Base-by-base conservation (phyloP, 2,888 invertebrate species). In the Arctia plantaginis region DNA sequence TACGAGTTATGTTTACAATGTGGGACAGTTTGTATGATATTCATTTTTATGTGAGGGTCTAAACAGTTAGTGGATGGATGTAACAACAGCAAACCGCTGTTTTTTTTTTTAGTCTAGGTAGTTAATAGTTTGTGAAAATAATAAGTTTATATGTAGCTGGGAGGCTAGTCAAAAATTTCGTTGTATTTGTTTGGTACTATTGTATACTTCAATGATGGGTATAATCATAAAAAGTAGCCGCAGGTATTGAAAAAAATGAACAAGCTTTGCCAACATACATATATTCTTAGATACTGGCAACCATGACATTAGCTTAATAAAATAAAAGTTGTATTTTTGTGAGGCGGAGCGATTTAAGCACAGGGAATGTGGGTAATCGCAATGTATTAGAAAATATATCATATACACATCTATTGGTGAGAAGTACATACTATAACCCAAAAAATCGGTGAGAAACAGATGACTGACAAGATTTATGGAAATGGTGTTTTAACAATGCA, bases 1-100 rank as follows among this genome's bases (percentile, higher is more conserved):
- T 74, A 76, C 62, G 59, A 71, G 44, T 71, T 65, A 41, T 77
- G 73, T 75, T 76, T 72, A 68, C 71, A 75, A 69, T 68, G 67
- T 39, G 33, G 62, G 41, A 71, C 44, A 51, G 41, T 70, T 39
- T 71, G 47, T 66, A 23, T 23, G 51, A 55, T 66, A 59, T 55
- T 74, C 10, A 30, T 73, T 59, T 64, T 65, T 70, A n/a, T 23
- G 23, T 33, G 35, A 69, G 55, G 69, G 69, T 39, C 39, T 55
- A 51, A 55, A 51, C 23, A 30, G 20, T 30, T 30, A 59, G 4
- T 27, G 59, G 27, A 59, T 27, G 59, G 59, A 15, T 41, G 35
- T 35, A 35, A 35, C 51, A 55, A 55, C n/a, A n/a, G n/a, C 3
- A 12, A 55, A 12, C 7, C 51, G 2, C n/a, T 55, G 41, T 23